phyloP scores from a whole-genome alignment of 2,888 invertebrate genomes.

The Choristoneura rosaceana region DNA sequence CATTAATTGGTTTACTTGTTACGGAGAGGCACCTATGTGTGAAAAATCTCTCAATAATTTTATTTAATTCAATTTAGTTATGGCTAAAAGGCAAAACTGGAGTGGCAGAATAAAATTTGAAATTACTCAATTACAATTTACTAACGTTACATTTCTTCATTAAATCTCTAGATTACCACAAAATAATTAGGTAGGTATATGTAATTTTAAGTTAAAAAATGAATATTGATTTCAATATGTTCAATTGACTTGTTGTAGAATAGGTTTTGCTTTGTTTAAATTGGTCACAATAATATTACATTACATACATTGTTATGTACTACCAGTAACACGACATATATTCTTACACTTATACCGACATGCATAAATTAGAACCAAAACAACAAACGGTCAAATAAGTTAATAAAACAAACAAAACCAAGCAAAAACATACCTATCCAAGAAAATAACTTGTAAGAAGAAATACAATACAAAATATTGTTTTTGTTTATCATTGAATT shows the following conservation, averaged over 20 bases:
- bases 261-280: conserved; percentile 43
- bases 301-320: conserved; percentile 41
- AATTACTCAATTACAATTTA: conserved; percentile 39
- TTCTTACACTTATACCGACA: conserved; percentile 62
- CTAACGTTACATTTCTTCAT: conserved; percentile 12
- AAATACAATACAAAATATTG: conserved; percentile 38
- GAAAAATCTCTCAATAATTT: conserved; percentile 20
- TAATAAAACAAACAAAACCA: conserved; percentile 74
- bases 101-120: conserved; percentile 22
- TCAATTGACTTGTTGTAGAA: conserved; percentile 58
- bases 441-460: conserved; percentile 51
- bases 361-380: conserved; percentile 73
- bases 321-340: conserved; percentile 51
- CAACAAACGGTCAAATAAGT: conserved; percentile 75
- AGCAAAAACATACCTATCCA: conserved; percentile 70
- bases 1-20: conserved; percentile 4
- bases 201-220: conserved; percentile 20
- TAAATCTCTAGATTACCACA: conserved; percentile 17
- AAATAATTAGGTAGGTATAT: not conserved
- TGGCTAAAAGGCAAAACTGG: conserved; percentile 24
- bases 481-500: conserved; percentile 38
- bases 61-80: conserved; percentile 8
- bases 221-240: conserved; percentile 46
- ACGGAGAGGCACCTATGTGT: conserved; percentile 29
- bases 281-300: conserved; percentile 41